phyloP scores from a whole-genome alignment of 1,140 invertebrate genomes.

The Drosophila prosaltans region DNA sequence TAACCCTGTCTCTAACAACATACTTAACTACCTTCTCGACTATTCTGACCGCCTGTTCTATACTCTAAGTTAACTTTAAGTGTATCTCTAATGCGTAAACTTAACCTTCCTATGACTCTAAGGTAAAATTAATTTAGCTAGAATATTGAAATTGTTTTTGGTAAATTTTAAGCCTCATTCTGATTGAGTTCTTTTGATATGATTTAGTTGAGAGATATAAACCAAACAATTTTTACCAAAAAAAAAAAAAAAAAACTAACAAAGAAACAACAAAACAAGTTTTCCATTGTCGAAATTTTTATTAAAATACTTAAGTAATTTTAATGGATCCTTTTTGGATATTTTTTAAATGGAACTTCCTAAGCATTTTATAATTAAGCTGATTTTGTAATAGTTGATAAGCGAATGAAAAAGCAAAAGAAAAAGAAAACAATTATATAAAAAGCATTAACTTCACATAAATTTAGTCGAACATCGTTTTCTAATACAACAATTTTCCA shows the following conservation, averaged over 20 bases:
- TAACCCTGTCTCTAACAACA: constrained; percentile 10
- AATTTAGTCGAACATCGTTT: constrained; percentile 34
- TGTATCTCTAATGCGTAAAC: constrained; percentile 39
- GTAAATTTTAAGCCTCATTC: constrained; percentile 39
- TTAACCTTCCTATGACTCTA: constrained; percentile 43
- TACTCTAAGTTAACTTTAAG: constrained; percentile 26
- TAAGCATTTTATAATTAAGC: constrained; percentile 44
- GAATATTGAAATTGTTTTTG: constrained; percentile 78
- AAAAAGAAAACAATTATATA: not conserved
- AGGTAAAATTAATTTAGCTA: constrained; percentile 69
- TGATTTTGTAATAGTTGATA: constrained; percentile 42
- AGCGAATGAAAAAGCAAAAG: constrained; percentile 11
- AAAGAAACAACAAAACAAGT: constrained; percentile 74
- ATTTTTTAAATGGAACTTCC: constrained; percentile 44
- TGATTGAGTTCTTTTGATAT: constrained; percentile 46
- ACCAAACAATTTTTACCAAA: constrained; percentile 40
- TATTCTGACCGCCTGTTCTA: constrained; percentile 58
- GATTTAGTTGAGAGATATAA: constrained; percentile 41
- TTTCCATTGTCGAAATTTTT: constrained; percentile 66
- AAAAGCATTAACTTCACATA: constrained; percentile 13
- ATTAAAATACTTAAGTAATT: constrained; percentile 47
- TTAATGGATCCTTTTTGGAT: constrained; percentile 58
- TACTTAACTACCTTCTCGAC: constrained; percentile 39
- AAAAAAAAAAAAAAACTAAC: constrained; percentile 33
- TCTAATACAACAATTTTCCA: constrained; percentile 32